Evolutionary conservation across 2,888 invertebrate genomes (phyloP).

Genomic region (Mythimna loreyi): DNA sequence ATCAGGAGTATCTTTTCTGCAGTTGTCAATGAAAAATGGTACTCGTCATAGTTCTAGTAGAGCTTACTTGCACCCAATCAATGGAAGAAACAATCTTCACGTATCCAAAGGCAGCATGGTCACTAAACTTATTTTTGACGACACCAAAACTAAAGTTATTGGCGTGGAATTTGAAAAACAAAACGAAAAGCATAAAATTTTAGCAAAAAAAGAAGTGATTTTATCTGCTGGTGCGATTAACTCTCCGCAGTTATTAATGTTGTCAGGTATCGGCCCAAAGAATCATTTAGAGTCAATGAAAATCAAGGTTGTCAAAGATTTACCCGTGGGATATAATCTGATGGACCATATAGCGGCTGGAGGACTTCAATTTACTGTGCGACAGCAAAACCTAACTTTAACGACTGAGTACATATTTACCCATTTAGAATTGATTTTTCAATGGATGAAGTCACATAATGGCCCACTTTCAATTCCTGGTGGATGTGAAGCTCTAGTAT

Average conservation of each 20-base stretch:
- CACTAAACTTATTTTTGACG: conserved; percentile 90
- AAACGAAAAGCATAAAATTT: conserved; percentile 87
- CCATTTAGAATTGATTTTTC: conserved; percentile 84
- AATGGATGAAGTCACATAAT: conserved; percentile 89
- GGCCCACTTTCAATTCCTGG: conserved; percentile 92
- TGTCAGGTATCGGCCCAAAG: conserved; percentile 94
- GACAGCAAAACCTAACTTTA: conserved; percentile 77
- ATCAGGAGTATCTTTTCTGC: conserved; percentile 91
- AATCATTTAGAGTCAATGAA: conserved; percentile 90
- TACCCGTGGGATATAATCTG: conserved; percentile 92
- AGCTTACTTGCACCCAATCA: conserved; percentile 92
- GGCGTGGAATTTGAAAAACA: conserved; percentile 91
- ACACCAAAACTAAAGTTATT: conserved; percentile 88
- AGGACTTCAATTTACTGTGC: conserved; percentile 91
- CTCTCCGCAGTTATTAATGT: conserved; percentile 94
- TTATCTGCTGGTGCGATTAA: conserved; percentile 94
- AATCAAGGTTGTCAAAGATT: conserved; percentile 90
- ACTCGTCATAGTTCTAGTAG: conserved; percentile 92
- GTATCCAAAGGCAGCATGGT: conserved; percentile 91
- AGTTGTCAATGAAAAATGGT: conserved; percentile 92
- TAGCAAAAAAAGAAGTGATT: conserved; percentile 93
- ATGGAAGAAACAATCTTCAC: conserved; percentile 91
- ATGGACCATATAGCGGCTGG: conserved; percentile 93
- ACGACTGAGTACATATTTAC: conserved; percentile 81
- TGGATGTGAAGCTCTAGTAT: conserved; percentile 93